Percentiles rank a stretch among this genome's conserved stretches.
Conservation (phyloP, 1,140 invertebrate species). For the Mercenaria mercenaria region DNA sequence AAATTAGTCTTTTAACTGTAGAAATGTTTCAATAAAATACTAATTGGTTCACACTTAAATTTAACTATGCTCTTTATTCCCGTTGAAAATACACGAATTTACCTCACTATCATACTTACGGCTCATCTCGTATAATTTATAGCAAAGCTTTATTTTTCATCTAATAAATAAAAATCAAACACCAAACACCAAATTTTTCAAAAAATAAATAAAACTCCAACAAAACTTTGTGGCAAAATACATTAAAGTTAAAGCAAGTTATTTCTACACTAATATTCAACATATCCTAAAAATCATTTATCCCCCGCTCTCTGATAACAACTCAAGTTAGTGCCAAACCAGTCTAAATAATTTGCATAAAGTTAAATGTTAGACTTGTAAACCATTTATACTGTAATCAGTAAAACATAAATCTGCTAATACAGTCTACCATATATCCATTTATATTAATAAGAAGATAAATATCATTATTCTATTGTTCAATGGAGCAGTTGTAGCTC, state of each 20-base stretch:
- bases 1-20: too few species aligned
- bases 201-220: neutral
- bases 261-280: neutral
- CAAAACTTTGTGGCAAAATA: neutral
- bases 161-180: neutral
- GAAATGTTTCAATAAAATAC: too few species aligned
- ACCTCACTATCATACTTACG: neutral
- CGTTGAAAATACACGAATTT: too few species aligned
- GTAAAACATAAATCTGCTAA: constrained; percentile 5
- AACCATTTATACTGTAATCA: neutral
- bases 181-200: too few species aligned
- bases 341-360: constrained; percentile 1
- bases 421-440: neutral
- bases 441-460: constrained; percentile 27
- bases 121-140: neutral
- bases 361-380: neutral
- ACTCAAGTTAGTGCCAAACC: neutral
- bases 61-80: too few species aligned
- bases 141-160: neutral
- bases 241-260: neutral
- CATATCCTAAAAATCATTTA: neutral
- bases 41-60: too few species aligned
- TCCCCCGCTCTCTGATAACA: neutral
- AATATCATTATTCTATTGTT: constrained; percentile 16
- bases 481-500: neutral